A percentile compares a stretch with the other conserved stretches of the same genome.
phyloP scores from a whole-genome alignment of 2,113 vertebrate species.

The human (Homo sapiens) region GRCh38 chr2:241725501-241726000 shows the following conservation, averaged over 20 bases:
- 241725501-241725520: background rate
- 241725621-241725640: background rate
- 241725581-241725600: background rate
- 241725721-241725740: background rate
- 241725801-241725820: slow-evolving; percentile 41
- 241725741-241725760: background rate
- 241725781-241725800: slow-evolving; percentile 81
- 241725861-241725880: background rate
- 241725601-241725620: background rate
- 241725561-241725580: background rate
- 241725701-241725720: background rate
- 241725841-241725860: slow-evolving; percentile 29
- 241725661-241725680: background rate
- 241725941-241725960: background rate
- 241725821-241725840: slow-evolving; percentile 25
- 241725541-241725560: background rate
- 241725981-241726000: background rate
- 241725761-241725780: slow-evolving; percentile 51
- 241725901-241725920: background rate
- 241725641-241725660: background rate
- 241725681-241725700: background rate
- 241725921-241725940: background rate
- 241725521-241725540: background rate
- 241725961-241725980: background rate
- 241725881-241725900: background rate